These are phyloP conservation scores for Protophormia terraenovae DNA, from an alignment of 2,888 invertebrate species.

Conservation along the genomic window DNA sequence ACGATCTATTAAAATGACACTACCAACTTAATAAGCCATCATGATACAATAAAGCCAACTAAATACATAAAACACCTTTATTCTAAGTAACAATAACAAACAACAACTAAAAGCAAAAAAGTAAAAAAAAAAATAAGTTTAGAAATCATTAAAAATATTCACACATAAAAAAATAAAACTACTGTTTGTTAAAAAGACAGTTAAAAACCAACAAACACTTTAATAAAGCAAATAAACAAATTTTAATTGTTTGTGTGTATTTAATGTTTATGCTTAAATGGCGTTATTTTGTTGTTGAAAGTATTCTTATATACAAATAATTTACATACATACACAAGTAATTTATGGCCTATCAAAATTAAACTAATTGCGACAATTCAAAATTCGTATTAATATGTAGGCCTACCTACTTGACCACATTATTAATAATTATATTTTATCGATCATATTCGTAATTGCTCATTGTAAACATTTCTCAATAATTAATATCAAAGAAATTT, in stretches of 20 bases:
- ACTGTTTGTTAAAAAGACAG: background rate
- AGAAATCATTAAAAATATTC: constrained; percentile 43
- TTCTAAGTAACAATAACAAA: background rate
- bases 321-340: too few relatives aligned
- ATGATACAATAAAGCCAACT: background rate
- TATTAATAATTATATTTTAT: too few relatives aligned
- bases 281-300: too few relatives aligned
- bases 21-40: background rate
- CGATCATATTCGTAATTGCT: too few relatives aligned
- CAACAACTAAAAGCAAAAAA: background rate
- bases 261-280: too few relatives aligned
- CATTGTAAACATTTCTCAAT: too few relatives aligned
- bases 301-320: too few relatives aligned
- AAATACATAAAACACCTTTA: constrained; percentile 17
- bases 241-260: constrained; percentile 1
- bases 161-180: constrained; percentile 30
- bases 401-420: too few relatives aligned
- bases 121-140: constrained; percentile 10
- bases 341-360: constrained; percentile 54
- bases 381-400: background rate
- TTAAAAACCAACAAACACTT: background rate
- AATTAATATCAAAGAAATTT: too few relatives aligned
- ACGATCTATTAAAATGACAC: constrained; percentile 41
- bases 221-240: background rate
- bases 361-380: constrained; percentile 62